A percentile compares a stretch with the other conserved stretches of the same genome.
phyloP scores from a whole-genome alignment of 1,140 invertebrate genomes.

The Apis mellifera region DNA sequence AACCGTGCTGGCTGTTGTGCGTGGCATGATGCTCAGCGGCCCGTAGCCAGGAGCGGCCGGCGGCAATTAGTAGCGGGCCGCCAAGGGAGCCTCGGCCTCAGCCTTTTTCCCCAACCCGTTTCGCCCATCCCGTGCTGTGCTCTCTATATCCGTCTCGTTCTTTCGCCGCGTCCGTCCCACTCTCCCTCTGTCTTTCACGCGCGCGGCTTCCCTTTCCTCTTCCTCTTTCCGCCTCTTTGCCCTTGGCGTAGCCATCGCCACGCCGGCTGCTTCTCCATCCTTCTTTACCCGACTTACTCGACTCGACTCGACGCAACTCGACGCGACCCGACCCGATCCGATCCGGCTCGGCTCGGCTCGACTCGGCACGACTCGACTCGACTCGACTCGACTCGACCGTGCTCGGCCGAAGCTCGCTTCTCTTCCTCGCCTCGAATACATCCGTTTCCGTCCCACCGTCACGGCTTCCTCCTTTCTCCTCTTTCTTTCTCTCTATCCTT shows the following conservation, averaged over 20 bases:
- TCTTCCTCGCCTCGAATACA: conserved; percentile 44
- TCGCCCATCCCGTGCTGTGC: conserved; percentile 76
- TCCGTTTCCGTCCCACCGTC: conserved; percentile 46
- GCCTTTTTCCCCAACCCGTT: conserved; percentile 72
- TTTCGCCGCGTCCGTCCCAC: conserved; percentile 8
- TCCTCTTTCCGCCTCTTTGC: conserved; percentile 61
- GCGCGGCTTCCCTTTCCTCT: conserved; percentile 61
- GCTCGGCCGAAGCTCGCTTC: background rate
- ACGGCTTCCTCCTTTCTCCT: conserved; percentile 34
- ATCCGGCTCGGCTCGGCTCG: background rate
- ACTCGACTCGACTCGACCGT: background rate
- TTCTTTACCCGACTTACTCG: conserved; percentile 8
- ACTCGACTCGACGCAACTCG: background rate
- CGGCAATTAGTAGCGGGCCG: conserved; percentile 81
- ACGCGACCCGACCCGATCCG: background rate
- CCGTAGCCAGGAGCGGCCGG: conserved; percentile 79
- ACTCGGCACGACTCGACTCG: conserved; percentile 5
- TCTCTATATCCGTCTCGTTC: background rate
- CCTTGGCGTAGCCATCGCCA: conserved; percentile 62
- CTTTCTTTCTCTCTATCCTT: conserved; percentile 32
- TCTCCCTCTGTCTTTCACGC: conserved; percentile 60
- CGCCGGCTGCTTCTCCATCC: conserved; percentile 49
- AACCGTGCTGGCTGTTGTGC: conserved; percentile 69
- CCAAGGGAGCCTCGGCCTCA: conserved; percentile 75
- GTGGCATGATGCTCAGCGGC: conserved; percentile 77